A percentile compares a stretch with the other conserved stretches of the same genome.
These are phyloP conservation scores for Epirrita christyi DNA, from an alignment of 2,888 invertebrate genomes.

Conservation along the genomic window DNA sequence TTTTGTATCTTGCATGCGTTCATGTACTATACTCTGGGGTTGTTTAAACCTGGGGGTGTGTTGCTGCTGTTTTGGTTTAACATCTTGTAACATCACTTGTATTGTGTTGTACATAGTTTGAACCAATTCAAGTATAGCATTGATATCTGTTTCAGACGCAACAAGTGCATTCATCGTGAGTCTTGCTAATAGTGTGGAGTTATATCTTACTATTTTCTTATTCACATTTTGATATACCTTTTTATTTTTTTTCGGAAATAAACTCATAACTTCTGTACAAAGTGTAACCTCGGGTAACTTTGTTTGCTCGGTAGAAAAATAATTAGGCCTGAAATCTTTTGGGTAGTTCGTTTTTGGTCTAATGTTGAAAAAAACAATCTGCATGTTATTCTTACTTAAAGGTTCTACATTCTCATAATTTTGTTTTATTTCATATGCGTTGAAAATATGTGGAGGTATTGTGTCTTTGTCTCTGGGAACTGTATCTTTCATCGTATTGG, in stretches of 20 bases:
- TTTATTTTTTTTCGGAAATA: slow-evolving; percentile 9
- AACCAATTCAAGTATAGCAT: slow-evolving; percentile 14
- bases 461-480: slow-evolving; percentile 12
- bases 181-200: slow-evolving; percentile 4
- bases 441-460: slow-evolving; percentile 3
- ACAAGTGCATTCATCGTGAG: slow-evolving; percentile 14
- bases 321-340: slow-evolving; percentile 6
- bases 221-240: not conserved
- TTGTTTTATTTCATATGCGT: not conserved
- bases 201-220: not conserved
- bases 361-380: not conserved
- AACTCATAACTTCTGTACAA: slow-evolving; percentile 11
- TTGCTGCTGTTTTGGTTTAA: slow-evolving; percentile 9
- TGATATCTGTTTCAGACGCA: slow-evolving; percentile 19
- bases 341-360: not conserved
- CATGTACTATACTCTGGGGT: not conserved
- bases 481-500: slow-evolving; percentile 6
- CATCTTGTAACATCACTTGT: slow-evolving; percentile 10
- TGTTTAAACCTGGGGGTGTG: no score
- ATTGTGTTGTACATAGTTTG: slow-evolving; percentile 16
- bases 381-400: not conserved
- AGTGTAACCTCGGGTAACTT: slow-evolving; percentile 7
- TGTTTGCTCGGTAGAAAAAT: slow-evolving; percentile 1
- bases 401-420: not conserved
- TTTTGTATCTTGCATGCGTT: slow-evolving; percentile 3